Percentiles rank a stretch among this genome's conserved stretches.
phyloP scores from a whole-genome alignment of 2,797 vertebrate species.

The Mus minutoides region DNA sequence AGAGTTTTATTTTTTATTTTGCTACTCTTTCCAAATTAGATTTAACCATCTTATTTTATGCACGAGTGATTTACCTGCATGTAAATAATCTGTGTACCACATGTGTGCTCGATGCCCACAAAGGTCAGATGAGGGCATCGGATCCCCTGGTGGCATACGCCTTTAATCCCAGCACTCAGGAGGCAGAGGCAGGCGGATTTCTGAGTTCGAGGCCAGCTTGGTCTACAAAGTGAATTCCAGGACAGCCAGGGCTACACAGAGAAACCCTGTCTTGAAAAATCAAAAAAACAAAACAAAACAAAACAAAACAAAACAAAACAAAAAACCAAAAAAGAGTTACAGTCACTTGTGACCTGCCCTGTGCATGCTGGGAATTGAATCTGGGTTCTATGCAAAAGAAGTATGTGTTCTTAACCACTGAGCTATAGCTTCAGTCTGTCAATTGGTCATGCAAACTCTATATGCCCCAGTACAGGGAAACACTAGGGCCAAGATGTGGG shows the following conservation, averaged over 20 bases:
- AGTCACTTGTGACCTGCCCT: background rate
- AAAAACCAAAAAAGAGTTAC: background rate
- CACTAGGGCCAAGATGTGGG: too few relatives aligned
- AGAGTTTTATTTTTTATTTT: background rate
- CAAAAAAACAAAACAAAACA: too few relatives aligned
- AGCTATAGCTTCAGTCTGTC: background rate
- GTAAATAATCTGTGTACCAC: background rate
- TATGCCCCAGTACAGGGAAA: too few relatives aligned
- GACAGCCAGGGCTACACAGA: too few relatives aligned
- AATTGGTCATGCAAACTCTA: too few relatives aligned
- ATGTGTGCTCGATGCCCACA: background rate
- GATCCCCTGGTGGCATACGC: too few relatives aligned
- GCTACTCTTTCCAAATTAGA: background rate
- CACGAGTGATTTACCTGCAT: background rate
- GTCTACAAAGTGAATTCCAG: too few relatives aligned
- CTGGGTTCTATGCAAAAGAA: background rate
- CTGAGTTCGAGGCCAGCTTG: too few relatives aligned
- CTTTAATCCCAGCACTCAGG: too few relatives aligned
- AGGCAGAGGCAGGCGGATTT: too few relatives aligned
- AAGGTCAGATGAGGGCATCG: background rate
- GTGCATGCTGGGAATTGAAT: background rate
- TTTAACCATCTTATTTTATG: background rate
- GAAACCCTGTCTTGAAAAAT: too few relatives aligned
- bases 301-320: too few relatives aligned
- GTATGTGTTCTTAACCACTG: background rate